Percentiles rank a stretch among this genome's conserved stretches.
These are phyloP conservation scores for Pelvicachromis taeniatus DNA, from an alignment of 2,113 vertebrate genomes.

Conservation along the genomic window DNA sequence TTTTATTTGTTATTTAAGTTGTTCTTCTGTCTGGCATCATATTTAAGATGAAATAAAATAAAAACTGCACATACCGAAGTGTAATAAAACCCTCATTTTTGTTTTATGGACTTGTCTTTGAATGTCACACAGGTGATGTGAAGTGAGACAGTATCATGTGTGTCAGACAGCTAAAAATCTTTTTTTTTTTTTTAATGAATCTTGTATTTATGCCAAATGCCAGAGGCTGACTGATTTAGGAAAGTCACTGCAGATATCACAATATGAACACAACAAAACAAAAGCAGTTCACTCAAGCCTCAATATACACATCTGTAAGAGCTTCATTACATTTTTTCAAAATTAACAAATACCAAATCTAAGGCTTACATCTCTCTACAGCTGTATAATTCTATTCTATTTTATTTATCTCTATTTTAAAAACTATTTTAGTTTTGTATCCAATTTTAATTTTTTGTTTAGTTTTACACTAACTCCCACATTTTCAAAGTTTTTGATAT, in stretches of 20 bases:
- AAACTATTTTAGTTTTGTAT: too few species aligned
- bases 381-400: not conserved
- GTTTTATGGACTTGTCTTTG: too few species aligned
- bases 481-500: not conserved
- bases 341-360: not conserved
- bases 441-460: not conserved
- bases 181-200: accelerated
- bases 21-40: not conserved
- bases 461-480: not conserved
- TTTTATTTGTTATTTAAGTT: not conserved
- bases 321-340: not conserved
- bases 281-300: not conserved
- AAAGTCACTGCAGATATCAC: not conserved
- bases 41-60: too few species aligned
- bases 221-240: not conserved
- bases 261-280: not conserved
- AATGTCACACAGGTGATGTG: too few species aligned
- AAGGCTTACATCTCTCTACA: accelerated
- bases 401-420: not conserved
- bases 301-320: not conserved
- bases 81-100: too few species aligned
- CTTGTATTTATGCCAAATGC: not conserved
- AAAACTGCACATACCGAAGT: too few species aligned
- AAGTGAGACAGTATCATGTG: too few species aligned
- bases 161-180: too few species aligned